A percentile compares a stretch with the other conserved stretches of the same genome.
phyloP scores from a whole-genome alignment of 2,797 vertebrate species.

The Cheirogaleus major region DNA sequence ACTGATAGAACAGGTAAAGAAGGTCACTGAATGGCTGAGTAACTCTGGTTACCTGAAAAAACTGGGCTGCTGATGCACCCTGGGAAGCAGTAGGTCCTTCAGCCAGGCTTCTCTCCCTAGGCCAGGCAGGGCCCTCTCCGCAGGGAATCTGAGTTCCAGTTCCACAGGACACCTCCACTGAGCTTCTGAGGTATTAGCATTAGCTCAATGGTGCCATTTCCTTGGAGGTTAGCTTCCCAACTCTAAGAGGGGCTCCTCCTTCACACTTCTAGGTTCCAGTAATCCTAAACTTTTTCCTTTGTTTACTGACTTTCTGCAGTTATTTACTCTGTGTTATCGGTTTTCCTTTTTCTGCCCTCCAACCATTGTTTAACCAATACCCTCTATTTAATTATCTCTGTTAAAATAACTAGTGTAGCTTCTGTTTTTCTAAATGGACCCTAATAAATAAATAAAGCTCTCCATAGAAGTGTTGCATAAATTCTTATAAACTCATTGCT shows the following conservation, averaged over 20 bases:
- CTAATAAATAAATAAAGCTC: neutral
- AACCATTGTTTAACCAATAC: neutral
- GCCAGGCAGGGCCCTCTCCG: neutral
- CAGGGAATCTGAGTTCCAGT: neutral
- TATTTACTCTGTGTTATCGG: neutral
- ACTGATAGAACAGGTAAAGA: neutral
- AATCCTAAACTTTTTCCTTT: neutral
- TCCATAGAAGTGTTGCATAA: neutral
- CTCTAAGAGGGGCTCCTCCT: neutral
- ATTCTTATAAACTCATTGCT: neutral
- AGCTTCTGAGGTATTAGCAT: neutral
- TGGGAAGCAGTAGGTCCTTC: neutral
- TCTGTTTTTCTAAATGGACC: neutral
- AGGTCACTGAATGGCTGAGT: neutral
- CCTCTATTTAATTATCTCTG: neutral
- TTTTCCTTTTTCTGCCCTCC: neutral
- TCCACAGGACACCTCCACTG: neutral
- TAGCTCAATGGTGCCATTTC: neutral
- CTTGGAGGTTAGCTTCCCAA: neutral
- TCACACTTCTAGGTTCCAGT: neutral
- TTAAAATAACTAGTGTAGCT: neutral
- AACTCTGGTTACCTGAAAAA: neutral
- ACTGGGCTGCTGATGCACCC: neutral
- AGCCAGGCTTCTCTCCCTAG: neutral
- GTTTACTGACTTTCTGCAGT: neutral